Evolutionary conservation across 2,797 vertebrate species (phyloP), one percentile per base, ranked within the genome.

Genomic region (Remorina albescens): DNA sequence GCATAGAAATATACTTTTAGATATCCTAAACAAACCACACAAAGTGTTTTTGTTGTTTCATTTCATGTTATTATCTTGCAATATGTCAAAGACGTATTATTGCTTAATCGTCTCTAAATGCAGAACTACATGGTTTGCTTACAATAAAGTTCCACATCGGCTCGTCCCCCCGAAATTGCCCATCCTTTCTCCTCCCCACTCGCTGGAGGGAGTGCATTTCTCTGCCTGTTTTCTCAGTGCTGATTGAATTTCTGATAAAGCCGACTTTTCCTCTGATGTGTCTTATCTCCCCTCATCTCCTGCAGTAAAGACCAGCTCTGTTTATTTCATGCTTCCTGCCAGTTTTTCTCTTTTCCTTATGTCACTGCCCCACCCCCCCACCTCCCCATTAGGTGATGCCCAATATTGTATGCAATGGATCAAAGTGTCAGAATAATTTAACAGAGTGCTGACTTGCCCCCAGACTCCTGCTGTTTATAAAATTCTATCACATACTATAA

Each of bases 381-480:
- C 3, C 3, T 30, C 30, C 8, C 49, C 21, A 3, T 21, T 23
- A 59, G 71, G 53, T 76, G 78, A 85, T 37, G 19, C 71, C 76
- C 76, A 53, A 61, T 54, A 47, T 72, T 62, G 30, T 25, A 21
- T 55, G 72, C 82, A 68, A 68, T 86, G 75, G 62, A 83, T 90
- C 85, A 82, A 25, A 82, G 54, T 67, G 83, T 87, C 86, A 83
- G 61, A 84, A 88, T 82, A 79, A 80, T 82, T 77, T 88, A 77
- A 86, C 80, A 79, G 55, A 64, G 73, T 28, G 44, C 72, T 81
- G 81, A 86, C 86, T 82, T 37, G 68, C 74, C 44, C 71, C 51
- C 68, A 46, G 73, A 88, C 86, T 82, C 76, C 46, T 2, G 12
- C 64, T 75, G 76, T 88, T 91, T 86, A 91, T 88, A 86, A 88